Conservation (phyloP, 2,888 invertebrate genomes). For the Amphipoea oculea region DNA sequence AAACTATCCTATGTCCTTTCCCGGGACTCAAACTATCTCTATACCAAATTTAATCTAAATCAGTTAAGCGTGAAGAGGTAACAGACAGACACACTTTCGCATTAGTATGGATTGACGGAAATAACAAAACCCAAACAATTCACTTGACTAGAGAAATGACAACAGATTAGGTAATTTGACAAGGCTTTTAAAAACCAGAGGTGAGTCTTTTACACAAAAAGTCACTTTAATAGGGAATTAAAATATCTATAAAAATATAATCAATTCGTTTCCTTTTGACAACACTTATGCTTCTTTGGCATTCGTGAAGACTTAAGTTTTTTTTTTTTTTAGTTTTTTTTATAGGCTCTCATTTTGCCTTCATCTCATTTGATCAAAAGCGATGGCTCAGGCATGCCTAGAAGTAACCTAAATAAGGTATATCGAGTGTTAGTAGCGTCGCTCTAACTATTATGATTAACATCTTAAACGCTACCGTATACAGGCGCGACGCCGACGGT, state of each 20-base stretch:
- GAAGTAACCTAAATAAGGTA: neutral
- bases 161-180: neutral
- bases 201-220: neutral
- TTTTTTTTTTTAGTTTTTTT: neutral
- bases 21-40: no score
- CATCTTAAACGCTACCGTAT: neutral
- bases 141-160: neutral
- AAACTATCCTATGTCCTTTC: no score
- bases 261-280: constrained; percentile 13
- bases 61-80: no score
- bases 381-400: neutral
- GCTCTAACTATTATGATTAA: constrained; percentile 23
- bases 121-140: neutral
- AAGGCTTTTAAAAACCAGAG: constrained; percentile 9
- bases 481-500: neutral
- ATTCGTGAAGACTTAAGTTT: neutral
- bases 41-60: no score
- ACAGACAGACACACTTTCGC: no score
- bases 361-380: no score
- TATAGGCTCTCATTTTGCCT: neutral
- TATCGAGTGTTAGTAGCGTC: neutral
- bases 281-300: constrained; percentile 5
- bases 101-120: neutral
- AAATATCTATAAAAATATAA: constrained; percentile 23
- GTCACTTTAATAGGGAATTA: neutral